Evolutionary conservation across 2,888 invertebrate species (phyloP).

Genomic region (Coelogynopora nodosa): DNA sequence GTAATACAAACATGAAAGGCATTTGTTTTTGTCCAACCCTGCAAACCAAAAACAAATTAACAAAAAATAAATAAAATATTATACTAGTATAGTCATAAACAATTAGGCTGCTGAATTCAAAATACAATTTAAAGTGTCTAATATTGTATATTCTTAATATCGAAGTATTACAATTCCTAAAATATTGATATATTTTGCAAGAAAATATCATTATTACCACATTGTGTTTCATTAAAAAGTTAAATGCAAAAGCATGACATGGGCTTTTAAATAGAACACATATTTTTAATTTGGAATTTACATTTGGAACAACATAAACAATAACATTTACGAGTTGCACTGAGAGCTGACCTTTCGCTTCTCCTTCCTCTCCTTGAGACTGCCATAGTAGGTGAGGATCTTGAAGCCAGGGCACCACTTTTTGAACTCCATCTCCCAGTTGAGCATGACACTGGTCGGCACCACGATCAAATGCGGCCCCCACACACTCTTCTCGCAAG

Average conservation of each 20-base stretch:
- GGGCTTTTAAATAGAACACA: neutral
- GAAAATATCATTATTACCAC: too few relatives aligned
- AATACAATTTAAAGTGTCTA: too few relatives aligned
- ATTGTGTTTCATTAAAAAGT: neutral
- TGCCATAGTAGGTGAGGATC: slow-evolving; percentile 94
- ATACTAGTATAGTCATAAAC: too few relatives aligned
- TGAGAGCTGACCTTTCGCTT: slow-evolving; percentile 64
- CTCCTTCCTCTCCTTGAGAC: slow-evolving; percentile 78
- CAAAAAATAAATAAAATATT: neutral
- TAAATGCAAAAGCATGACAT: neutral
- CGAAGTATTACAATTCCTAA: too few relatives aligned
- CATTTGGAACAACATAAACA: too few relatives aligned
- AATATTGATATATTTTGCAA: too few relatives aligned
- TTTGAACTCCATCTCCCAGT: slow-evolving; percentile 99
- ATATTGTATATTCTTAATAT: too few relatives aligned
- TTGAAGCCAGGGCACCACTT: slow-evolving; percentile 99
- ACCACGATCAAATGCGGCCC: slow-evolving; percentile 98
- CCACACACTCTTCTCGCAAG: slow-evolving; percentile 86
- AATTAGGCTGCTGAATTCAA: too few relatives aligned
- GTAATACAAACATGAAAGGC: slow-evolving; percentile 93
- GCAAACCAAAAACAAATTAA: slow-evolving; percentile 46
- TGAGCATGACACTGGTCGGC: slow-evolving; percentile 97
- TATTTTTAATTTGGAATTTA: too few relatives aligned
- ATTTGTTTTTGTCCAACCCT: slow-evolving; percentile 94
- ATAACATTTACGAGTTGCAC: too few relatives aligned